Evolutionary conservation across 2,888 invertebrate species (phyloP).

Genomic region (Coecobrya sp.): DNA sequence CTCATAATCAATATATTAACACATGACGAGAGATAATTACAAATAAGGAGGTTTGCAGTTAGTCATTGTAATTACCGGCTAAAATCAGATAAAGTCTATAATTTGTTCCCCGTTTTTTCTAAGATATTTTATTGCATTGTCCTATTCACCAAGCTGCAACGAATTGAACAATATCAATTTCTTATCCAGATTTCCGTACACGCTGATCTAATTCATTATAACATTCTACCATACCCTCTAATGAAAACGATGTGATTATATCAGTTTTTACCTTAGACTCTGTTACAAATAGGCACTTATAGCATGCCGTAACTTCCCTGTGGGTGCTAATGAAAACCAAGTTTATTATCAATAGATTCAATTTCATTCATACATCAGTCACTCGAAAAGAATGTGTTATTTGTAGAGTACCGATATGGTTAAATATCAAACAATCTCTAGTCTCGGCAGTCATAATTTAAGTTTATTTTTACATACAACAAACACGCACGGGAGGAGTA

Average conservation of each 20-base stretch:
- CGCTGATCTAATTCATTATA: background rate
- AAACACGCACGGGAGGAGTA: constrained; percentile 27
- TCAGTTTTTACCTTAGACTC: constrained; percentile 4
- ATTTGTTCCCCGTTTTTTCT: constrained; percentile 60
- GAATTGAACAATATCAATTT: constrained; percentile 35
- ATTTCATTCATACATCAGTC: constrained; percentile 6
- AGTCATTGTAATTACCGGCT: constrained; percentile 53
- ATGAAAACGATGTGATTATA: constrained; percentile 22
- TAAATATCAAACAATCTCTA: constrained; percentile 4
- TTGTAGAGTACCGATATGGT: background rate
- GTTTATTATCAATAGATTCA: constrained; percentile 44
- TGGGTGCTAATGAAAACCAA: constrained; percentile 77
- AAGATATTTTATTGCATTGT: background rate
- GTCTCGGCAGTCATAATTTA: constrained; percentile 32
- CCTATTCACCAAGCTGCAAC: background rate
- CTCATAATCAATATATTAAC: constrained; percentile 22
- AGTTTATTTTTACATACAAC: constrained; percentile 28
- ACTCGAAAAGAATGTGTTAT: background rate
- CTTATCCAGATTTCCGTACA: constrained; percentile 50
- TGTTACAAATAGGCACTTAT: constrained; percentile 38
- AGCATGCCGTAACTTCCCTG: constrained; percentile 68
- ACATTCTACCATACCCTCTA: background rate
- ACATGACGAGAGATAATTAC: constrained; percentile 64
- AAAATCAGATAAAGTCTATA: constrained; percentile 67
- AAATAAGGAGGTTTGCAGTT: constrained; percentile 37